Evolutionary conservation across 2,888 invertebrate species (phyloP).

Genomic region (Deladenus siricidicola): DNA sequence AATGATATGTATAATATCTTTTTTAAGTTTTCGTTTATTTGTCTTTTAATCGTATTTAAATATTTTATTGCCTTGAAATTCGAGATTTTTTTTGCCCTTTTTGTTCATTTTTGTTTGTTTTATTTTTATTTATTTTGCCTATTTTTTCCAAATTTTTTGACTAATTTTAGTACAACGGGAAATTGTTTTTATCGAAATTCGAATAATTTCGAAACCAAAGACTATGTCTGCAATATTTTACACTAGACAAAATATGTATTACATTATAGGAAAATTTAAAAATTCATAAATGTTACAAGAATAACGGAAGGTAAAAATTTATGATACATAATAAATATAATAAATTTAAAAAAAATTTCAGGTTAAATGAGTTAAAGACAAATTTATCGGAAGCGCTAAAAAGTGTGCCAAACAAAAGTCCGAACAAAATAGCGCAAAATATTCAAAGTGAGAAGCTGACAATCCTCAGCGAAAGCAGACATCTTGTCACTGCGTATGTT

Average conservation of each 20-base stretch:
- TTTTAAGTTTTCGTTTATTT: no score
- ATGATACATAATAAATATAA: neutral
- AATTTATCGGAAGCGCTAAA: slow-evolving; percentile 9
- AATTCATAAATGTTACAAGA: neutral
- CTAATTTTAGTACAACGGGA: neutral
- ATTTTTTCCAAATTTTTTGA: no score
- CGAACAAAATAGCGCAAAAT: slow-evolving; percentile 11
- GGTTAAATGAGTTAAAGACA: neutral
- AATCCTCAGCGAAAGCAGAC: slow-evolving; percentile 19
- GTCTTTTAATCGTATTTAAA: no score
- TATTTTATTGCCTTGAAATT: no score
- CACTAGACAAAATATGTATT: no score
- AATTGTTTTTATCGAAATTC: neutral
- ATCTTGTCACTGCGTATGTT: slow-evolving; percentile 19
- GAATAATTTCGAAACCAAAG: no score
- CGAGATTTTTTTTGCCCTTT: no score
- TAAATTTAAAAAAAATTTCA: neutral
- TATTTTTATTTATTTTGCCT: no score
- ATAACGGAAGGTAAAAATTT: neutral
- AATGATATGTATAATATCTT: no score
- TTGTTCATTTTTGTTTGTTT: no score
- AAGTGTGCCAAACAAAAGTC: slow-evolving; percentile 28
- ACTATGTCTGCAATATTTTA: no score
- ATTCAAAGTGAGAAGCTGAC: slow-evolving; percentile 18
- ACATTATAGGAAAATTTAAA: neutral